Evolutionary conservation across 2,888 invertebrate genomes (phyloP).

Genomic region (Scaptomyza cyrtandrae): DNA sequence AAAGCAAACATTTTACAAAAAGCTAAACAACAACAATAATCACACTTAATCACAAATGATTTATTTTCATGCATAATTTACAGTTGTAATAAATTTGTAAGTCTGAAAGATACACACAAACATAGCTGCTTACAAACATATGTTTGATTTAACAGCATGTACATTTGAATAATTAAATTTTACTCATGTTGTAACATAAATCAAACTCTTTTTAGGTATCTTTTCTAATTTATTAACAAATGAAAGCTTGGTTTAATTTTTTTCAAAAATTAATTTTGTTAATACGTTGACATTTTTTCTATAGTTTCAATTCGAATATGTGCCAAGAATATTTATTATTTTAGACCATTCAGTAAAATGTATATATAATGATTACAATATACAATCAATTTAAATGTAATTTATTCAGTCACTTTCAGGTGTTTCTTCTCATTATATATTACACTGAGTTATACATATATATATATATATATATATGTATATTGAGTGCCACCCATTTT

Average conservation of each 20-base stretch:
- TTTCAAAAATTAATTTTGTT: no score
- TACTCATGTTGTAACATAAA: background rate
- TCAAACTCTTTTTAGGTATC: no score
- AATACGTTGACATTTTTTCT: background rate
- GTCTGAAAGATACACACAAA: background rate
- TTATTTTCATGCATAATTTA: slow-evolving; percentile 11
- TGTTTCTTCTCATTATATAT: slow-evolving; percentile 4
- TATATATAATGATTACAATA: background rate
- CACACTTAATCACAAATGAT: slow-evolving; percentile 10
- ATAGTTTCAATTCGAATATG: background rate
- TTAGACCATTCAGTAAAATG: no score
- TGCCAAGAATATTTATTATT: background rate
- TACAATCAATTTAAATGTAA: background rate
- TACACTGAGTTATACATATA: background rate
- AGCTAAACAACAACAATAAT: slow-evolving; percentile 8
- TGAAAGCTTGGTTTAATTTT: no score
- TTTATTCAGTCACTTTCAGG: background rate
- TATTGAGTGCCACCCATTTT: background rate
- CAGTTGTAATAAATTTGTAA: background rate
- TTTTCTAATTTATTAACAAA: no score
- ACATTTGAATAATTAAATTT: background rate
- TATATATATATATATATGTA: no score
- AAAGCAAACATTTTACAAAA: background rate
- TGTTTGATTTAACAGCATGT: background rate
- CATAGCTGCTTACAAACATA: background rate